Conservation (phyloP, 2,888 invertebrate species). For the Chrysotoxum bicinctum region DNA sequence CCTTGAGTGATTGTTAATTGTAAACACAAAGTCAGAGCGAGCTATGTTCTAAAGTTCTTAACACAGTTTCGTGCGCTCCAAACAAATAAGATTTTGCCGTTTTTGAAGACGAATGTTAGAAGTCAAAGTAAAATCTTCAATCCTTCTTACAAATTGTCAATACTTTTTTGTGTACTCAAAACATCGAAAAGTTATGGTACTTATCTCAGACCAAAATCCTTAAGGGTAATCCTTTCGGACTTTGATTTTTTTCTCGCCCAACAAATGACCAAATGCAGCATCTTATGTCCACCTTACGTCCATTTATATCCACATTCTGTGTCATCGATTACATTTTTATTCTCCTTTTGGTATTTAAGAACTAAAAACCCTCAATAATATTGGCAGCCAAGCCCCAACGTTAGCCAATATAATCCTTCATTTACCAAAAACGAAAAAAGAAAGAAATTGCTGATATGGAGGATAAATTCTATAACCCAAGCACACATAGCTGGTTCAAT, state of each 20-base stretch:
- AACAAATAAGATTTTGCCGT: too few species aligned
- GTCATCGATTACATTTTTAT: conserved; percentile 4
- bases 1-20: too few species aligned
- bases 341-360: not conserved
- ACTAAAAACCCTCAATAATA: conserved; percentile 5
- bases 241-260: not conserved
- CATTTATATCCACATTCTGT: not conserved
- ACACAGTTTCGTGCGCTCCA: too few species aligned
- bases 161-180: too few species aligned
- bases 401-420: conserved; percentile 7
- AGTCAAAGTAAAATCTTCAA: too few species aligned
- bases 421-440: not conserved
- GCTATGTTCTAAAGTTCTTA: too few species aligned
- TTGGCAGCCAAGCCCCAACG: conserved; percentile 5
- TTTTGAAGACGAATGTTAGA: too few species aligned
- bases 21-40: too few species aligned
- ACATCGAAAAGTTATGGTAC: not conserved
- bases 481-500: not conserved
- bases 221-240: not conserved
- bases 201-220: not conserved
- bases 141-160: too few species aligned
- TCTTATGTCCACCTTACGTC: not conserved
- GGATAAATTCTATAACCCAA: conserved; percentile 2
- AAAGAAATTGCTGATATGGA: not conserved
- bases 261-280: too few species aligned